Evolutionary conservation across 2,888 invertebrate genomes (phyloP).

Genomic region (Troides oblongomaculatus): DNA sequence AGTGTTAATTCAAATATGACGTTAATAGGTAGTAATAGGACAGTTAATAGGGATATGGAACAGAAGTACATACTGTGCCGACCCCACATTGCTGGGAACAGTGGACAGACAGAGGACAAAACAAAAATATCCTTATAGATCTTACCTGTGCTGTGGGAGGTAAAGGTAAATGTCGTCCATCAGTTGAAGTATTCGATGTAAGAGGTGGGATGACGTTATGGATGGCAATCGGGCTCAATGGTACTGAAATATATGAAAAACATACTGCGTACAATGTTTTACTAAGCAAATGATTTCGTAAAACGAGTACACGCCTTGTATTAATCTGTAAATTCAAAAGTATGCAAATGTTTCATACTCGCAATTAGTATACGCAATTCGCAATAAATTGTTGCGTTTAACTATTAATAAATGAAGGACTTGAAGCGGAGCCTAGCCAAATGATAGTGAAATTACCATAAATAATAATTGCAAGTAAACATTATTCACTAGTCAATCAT

Average conservation of each 20-base stretch:
- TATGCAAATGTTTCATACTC: slow-evolving; percentile 18
- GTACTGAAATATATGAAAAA: slow-evolving; percentile 64
- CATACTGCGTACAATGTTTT: not conserved
- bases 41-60: no score
- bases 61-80: no score
- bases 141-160: slow-evolving; percentile 64
- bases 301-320: slow-evolving; percentile 6
- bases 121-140: not conserved
- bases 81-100: no score
- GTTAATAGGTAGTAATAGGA: no score
- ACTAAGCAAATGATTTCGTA: slow-evolving; percentile 3
- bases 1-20: no score
- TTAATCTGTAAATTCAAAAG: slow-evolving; percentile 15
- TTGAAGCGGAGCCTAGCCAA: slow-evolving; percentile 26
- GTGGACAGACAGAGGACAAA: not conserved
- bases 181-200: slow-evolving; percentile 57
- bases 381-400: slow-evolving; percentile 25
- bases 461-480: slow-evolving; percentile 27
- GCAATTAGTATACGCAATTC: slow-evolving; percentile 18
- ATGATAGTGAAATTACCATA: slow-evolving; percentile 31
- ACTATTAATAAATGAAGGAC: slow-evolving; percentile 26
- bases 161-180: slow-evolving; percentile 51
- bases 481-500: slow-evolving; percentile 28
- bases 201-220: slow-evolving; percentile 81
- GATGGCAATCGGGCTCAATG: slow-evolving; percentile 79